Conservation (phyloP, 1,140 invertebrate species). For the Drosophila equinoxialis region DNA sequence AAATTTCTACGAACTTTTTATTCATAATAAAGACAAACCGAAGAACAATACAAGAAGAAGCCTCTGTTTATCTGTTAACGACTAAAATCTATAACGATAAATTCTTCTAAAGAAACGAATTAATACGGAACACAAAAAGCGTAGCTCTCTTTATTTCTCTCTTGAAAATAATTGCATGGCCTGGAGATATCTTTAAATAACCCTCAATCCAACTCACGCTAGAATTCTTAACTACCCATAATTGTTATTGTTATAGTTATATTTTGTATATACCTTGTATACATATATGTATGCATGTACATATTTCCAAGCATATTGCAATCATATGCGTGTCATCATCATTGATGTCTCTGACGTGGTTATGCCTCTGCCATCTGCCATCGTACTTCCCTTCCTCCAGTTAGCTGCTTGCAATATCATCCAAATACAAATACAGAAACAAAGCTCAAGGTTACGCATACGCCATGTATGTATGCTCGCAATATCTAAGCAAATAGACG, state of each 20-base stretch:
- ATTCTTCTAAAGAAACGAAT: slow-evolving; percentile 14
- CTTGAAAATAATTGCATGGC: slow-evolving; percentile 46
- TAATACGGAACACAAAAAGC: slow-evolving; percentile 35
- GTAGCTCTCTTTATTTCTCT: slow-evolving; percentile 33
- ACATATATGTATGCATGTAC: slow-evolving; percentile 5
- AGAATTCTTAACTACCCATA: slow-evolving; percentile 67
- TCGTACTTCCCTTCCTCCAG: slow-evolving; percentile 42
- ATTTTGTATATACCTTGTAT: not conserved
- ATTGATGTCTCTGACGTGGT: slow-evolving; percentile 28
- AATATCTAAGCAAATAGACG: slow-evolving; percentile 76
- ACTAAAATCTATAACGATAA: too few relatives aligned
- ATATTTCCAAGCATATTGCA: slow-evolving; percentile 63
- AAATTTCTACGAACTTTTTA: too few relatives aligned
- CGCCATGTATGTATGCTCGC: slow-evolving; percentile 74
- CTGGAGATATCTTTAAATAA: slow-evolving; percentile 27
- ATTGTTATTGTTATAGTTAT: slow-evolving; percentile 54
- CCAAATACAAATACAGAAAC: slow-evolving; percentile 35
- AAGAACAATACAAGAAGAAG: too few relatives aligned
- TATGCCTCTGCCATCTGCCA: slow-evolving; percentile 25
- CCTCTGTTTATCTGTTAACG: too few relatives aligned
- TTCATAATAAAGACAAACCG: too few relatives aligned
- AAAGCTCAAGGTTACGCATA: slow-evolving; percentile 77
- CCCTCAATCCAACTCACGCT: slow-evolving; percentile 40
- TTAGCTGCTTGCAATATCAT: slow-evolving; percentile 49
- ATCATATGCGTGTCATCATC: slow-evolving; percentile 56